Percentiles rank a stretch among this genome's conserved stretches.
These are phyloP conservation scores for Steinernema feltiae DNA, from an alignment of 1,140 invertebrate genomes.

Conservation along the genomic window DNA sequence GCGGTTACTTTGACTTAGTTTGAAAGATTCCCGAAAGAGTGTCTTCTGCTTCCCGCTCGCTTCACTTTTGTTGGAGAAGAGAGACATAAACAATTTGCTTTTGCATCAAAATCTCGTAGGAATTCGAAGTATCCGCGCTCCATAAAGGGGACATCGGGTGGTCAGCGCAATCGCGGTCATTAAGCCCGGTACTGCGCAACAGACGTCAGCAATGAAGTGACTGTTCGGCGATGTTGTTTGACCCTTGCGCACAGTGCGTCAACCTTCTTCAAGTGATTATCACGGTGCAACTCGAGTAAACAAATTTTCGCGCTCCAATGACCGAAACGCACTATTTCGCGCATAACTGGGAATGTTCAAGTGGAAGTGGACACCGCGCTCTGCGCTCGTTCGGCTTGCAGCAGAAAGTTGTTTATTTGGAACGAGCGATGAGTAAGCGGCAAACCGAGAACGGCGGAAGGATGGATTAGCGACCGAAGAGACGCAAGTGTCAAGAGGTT, in stretches of 20 bases:
- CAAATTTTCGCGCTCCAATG: neutral
- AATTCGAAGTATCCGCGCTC: neutral
- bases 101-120: neutral
- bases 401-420: too few species aligned
- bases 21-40: too few species aligned
- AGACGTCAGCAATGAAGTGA: neutral
- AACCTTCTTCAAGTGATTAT: conserved; percentile 4
- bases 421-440: too few species aligned
- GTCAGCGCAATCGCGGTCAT: neutral
- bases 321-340: neutral
- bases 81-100: neutral
- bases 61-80: too few species aligned
- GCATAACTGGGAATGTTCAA: neutral
- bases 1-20: too few species aligned
- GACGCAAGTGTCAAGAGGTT: neutral
- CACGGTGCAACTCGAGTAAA: neutral
- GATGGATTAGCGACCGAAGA: too few species aligned
- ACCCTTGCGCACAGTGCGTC: neutral
- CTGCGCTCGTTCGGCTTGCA: too few species aligned
- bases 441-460: too few species aligned
- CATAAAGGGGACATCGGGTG: neutral
- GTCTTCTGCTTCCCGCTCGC: too few species aligned
- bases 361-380: neutral
- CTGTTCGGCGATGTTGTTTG: neutral
- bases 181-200: conserved; percentile 7